Conservation (phyloP, 2,888 invertebrate genomes). For the Synanthedon andrenaeformis region DNA sequence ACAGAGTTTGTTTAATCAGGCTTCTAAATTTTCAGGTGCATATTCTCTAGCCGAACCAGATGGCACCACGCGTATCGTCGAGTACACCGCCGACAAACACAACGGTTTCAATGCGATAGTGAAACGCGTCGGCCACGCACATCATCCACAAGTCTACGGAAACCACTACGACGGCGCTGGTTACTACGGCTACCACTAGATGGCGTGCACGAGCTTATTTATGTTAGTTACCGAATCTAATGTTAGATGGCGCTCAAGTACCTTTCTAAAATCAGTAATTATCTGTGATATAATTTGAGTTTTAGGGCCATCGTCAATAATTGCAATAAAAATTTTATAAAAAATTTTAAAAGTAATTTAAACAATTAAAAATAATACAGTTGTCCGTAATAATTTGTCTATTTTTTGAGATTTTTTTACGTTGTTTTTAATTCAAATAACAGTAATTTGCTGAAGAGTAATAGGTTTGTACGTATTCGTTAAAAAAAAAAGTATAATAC, state of each 20-base stretch:
- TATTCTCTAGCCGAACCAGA: slow-evolving; percentile 63
- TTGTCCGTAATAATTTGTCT: no score
- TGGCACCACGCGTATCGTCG: slow-evolving; percentile 63
- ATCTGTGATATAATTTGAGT: slow-evolving; percentile 33
- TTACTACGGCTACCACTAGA: slow-evolving; percentile 55
- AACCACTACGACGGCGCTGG: slow-evolving; percentile 30
- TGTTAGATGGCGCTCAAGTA: background rate
- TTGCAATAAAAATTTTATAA: no score
- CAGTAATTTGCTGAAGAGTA: no score
- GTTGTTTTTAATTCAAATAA: no score
- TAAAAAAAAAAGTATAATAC: no score
- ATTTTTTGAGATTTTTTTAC: no score
- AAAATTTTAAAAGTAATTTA: no score
- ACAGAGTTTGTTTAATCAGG: no score
- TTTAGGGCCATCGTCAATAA: background rate
- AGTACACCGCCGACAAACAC: slow-evolving; percentile 64
- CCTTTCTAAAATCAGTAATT: slow-evolving; percentile 13
- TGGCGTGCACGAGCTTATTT: slow-evolving; percentile 14
- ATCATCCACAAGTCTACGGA: slow-evolving; percentile 54
- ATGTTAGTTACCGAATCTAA: background rate
- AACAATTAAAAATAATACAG: no score
- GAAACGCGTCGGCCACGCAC: slow-evolving; percentile 58
- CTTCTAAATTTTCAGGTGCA: slow-evolving; percentile 36
- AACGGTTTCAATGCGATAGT: slow-evolving; percentile 66
- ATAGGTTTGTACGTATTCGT: no score